Evolutionary conservation across 2,113 vertebrate species (phyloP).

Genomic region (Deroptyus accipitrinus): DNA sequence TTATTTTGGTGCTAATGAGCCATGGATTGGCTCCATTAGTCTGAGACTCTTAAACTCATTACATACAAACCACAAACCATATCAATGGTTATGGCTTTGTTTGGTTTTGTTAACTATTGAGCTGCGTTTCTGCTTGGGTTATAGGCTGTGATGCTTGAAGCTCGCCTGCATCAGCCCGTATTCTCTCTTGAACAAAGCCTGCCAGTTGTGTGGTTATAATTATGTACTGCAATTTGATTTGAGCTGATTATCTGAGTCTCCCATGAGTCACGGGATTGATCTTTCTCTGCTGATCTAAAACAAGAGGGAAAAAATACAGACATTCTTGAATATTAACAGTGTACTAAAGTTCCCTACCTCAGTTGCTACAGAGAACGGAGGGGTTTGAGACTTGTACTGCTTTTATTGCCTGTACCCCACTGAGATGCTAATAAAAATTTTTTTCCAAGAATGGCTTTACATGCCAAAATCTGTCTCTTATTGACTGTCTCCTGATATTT

Average conservation of each 20-base stretch:
- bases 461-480: background rate
- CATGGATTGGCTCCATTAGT: background rate
- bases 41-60: background rate
- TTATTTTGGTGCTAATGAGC: background rate
- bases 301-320: background rate
- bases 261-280: background rate
- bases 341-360: background rate
- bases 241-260: constrained; percentile 46
- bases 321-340: background rate
- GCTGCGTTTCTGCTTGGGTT: background rate
- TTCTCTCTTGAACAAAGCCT: constrained; percentile 20
- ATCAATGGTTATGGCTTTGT: background rate
- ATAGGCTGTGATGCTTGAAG: background rate
- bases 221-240: constrained; percentile 33
- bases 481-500: background rate
- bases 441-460: constrained; percentile 46
- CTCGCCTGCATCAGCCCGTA: background rate
- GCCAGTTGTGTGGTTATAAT: constrained; percentile 57
- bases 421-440: constrained; percentile 13
- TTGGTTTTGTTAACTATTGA: constrained; percentile 19
- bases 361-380: background rate
- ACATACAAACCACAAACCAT: background rate
- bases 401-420: background rate
- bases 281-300: constrained; percentile 34
- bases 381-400: background rate